Evolutionary conservation across 2,888 invertebrate genomes (phyloP), one percentile per base, ranked within the genome.

Genomic region (Noctua comes): DNA sequence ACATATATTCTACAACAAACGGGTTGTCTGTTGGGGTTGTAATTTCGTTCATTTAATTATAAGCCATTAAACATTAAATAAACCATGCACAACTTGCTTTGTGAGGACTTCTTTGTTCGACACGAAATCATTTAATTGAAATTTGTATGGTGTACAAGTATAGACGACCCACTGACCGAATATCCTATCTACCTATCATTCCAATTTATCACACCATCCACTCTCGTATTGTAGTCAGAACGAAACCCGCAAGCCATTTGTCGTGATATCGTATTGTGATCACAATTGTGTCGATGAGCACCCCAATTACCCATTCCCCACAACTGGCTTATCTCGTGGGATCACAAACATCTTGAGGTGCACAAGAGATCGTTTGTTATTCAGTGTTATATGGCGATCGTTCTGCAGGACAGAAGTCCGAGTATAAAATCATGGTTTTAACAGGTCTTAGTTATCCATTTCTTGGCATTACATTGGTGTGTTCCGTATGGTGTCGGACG

Each of bases 201-300:
- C n/a, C 43, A 43, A 43, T 24, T 24, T 0, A 64, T 64, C 62
- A 36, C 21, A 64, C 10, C 31, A 64, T 62, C 31, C 62, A 62
- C 21, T 62, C 36, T 24, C 5, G 36, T 68, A 57, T 27, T 71
- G 40, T 57, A 51, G 46, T 65, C 46, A 13, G 31, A 54, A 57
- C 27, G 27, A 31, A 66, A 84, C 31, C 79, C 71, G 71, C 57
- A 68, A 76, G 66, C 69, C 77, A 73, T 87, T 74, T 80, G 71
- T 76, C 80, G 71, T 77, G 72, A 71, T 84, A 84, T 81, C 75
- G 68, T 54, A 79, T 76, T 79, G 83, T 77, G 76, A 86, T 80
- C 81, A 62, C 69, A 77, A 81, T 84, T 69, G 81, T 76, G 81
- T 77, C 78, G 77, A 81, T 87, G 87, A 76, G 27, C 68, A 73